phyloP scores from a whole-genome alignment of 2,888 invertebrate species.

The Pseudanteris insignis region DNA sequence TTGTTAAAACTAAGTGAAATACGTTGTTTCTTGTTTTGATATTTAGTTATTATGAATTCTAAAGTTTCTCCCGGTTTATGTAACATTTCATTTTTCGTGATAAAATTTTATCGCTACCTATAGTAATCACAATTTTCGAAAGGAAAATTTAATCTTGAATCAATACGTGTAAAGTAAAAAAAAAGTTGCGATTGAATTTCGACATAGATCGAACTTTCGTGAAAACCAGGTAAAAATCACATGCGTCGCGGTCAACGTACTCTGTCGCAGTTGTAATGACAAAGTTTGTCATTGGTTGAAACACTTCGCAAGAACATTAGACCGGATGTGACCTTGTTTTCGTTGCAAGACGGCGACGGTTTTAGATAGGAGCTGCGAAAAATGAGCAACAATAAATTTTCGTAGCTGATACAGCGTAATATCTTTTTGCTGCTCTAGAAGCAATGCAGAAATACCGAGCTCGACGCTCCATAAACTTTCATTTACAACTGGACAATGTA shows the following conservation, averaged over 20 bases:
- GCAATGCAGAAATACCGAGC: conserved; percentile 17
- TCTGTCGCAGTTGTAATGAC: conserved; percentile 7
- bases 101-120: no score
- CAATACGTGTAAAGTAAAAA: not conserved
- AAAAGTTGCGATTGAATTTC: not conserved
- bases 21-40: no score
- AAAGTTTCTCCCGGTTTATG: no score
- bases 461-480: conserved; percentile 24
- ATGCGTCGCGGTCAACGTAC: conserved; percentile 8
- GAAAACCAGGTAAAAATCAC: conserved; percentile 5
- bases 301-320: conserved; percentile 20
- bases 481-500: conserved; percentile 26
- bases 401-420: conserved; percentile 31
- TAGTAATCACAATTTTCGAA: no score
- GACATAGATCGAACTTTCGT: conserved; percentile 5
- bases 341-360: conserved; percentile 19
- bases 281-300: conserved; percentile 17
- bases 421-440: conserved; percentile 27
- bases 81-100: no score
- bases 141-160: no score
- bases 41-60: no score
- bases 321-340: conserved; percentile 24
- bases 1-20: no score
- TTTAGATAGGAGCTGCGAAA: conserved; percentile 22
- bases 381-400: conserved; percentile 35